Conservation (phyloP, 2,113 vertebrate species). For the Sisor rabdophorus region DNA sequence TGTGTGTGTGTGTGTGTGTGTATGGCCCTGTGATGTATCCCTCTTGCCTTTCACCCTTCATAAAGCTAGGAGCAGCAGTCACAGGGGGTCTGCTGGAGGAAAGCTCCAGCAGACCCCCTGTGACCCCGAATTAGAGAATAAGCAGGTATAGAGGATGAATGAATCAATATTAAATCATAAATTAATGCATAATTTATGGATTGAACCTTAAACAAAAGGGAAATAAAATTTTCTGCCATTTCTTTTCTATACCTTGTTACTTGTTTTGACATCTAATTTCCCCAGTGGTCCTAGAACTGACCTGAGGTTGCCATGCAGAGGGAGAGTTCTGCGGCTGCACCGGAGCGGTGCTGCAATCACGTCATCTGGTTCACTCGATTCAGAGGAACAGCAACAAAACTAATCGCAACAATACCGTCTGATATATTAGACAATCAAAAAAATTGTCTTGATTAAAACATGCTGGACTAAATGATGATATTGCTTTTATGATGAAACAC, state of each 20-base stretch:
- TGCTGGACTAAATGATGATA: neutral
- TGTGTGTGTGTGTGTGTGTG: no score
- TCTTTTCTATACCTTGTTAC: neutral
- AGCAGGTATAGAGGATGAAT: no score
- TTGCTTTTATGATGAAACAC: constrained; percentile 2
- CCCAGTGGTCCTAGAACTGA: neutral
- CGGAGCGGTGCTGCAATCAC: neutral
- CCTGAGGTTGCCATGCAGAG: neutral
- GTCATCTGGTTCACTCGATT: neutral
- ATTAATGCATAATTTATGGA: no score
- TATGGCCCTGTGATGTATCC: no score
- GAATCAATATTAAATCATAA: no score
- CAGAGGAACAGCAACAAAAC: neutral
- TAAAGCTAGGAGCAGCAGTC: no score
- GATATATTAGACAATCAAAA: neutral
- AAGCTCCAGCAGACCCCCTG: no score
- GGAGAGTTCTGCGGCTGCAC: neutral
- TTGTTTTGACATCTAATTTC: neutral
- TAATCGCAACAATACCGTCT: neutral
- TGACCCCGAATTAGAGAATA: no score
- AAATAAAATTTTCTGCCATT: neutral
- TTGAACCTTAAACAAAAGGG: neutral
- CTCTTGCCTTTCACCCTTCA: no score
- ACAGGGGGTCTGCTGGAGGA: no score
- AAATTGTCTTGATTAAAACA: neutral